A percentile compares a stretch with the other conserved stretches of the same genome.
Conservation (phyloP, 2,113 vertebrate genomes). For the Aegithalos caudatus region DNA sequence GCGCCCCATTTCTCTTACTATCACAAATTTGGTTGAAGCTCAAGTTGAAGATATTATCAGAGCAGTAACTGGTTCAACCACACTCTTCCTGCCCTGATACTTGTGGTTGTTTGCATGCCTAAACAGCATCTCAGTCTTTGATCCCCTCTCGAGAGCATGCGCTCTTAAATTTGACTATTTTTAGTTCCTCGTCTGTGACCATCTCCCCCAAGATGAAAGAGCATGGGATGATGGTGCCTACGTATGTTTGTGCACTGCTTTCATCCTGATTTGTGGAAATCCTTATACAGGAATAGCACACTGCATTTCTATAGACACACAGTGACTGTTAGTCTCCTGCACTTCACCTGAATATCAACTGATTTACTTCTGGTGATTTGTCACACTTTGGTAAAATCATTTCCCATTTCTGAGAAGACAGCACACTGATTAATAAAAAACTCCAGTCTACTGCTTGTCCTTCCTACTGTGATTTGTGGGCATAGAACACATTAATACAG, state of each 20-base stretch:
- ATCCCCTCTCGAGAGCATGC: not conserved
- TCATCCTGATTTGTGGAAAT: not conserved
- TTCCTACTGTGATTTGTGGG: not conserved
- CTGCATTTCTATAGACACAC: not conserved
- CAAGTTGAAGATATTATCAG: slow-evolving; percentile 17
- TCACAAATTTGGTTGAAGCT: not conserved
- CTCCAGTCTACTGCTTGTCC: not conserved
- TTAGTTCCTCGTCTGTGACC: not conserved
- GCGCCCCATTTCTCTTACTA: not conserved
- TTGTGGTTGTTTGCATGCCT: not conserved
- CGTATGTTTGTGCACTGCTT: not conserved
- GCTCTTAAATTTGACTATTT: not conserved
- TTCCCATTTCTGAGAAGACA: not conserved
- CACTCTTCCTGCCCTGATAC: slow-evolving; percentile 1
- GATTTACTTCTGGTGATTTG: not conserved
- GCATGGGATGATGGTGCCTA: not conserved
- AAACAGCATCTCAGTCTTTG: not conserved
- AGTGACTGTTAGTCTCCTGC: not conserved
- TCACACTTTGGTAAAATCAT: not conserved
- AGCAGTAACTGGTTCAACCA: not conserved
- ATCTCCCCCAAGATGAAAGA: not conserved
- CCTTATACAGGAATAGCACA: not conserved
- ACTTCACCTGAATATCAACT: not conserved
- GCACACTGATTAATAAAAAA: not conserved
- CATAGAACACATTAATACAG: not conserved